Evolutionary conservation across 2,113 vertebrate species (phyloP), one percentile per base, ranked within the genome.

Genomic region (Propithecus coquereli): DNA sequence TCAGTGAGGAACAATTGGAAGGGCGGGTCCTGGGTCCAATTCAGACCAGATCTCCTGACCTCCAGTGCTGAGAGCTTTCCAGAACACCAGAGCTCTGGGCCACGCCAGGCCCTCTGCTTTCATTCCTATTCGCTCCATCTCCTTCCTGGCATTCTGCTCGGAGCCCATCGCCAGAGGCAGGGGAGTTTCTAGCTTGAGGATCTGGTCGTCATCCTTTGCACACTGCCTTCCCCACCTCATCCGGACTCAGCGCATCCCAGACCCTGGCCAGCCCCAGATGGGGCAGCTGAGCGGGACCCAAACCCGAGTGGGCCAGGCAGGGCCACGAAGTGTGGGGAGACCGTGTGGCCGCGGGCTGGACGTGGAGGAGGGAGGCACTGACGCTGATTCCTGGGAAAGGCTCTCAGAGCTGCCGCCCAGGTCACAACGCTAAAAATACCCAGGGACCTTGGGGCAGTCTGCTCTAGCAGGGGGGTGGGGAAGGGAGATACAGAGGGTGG

Each of bases 351-450:
- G 18, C 10, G 6, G 30, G 65, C 50, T 68, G 68, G 92, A 59
- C 8, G 23, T 0, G 77, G 80, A 80, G 91, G 79, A 86, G 59
- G 63, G 81, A 91, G 91, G 68, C 83, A n/a, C 93, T 96, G 97
- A 94, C 96, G 91, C 94, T 9, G 91, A 92, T 90, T 95, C 96
- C 91, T 50, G 47, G 92, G 97, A 97, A 97, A 96, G 73, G 95
- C 87, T 96, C 81, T 91, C 10, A n/a, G 94, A 80, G 97, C 97
- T 95, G 96, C 97, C 66, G 87, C 96, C 96, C 97, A 96, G 97
- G 97, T 98, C 97, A 98, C 97, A 4, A 27, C 59, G 95, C 97
- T 98, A 98, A 98, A 98, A 98, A 98, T 97, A 97, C 91, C 63
- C 94, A 43, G 77, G 93, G 95, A 96, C 81, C 90, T 89, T 45